These are phyloP conservation scores for Uria lomvia DNA, from an alignment of 2,113 vertebrate genomes.

Conservation along the genomic window DNA sequence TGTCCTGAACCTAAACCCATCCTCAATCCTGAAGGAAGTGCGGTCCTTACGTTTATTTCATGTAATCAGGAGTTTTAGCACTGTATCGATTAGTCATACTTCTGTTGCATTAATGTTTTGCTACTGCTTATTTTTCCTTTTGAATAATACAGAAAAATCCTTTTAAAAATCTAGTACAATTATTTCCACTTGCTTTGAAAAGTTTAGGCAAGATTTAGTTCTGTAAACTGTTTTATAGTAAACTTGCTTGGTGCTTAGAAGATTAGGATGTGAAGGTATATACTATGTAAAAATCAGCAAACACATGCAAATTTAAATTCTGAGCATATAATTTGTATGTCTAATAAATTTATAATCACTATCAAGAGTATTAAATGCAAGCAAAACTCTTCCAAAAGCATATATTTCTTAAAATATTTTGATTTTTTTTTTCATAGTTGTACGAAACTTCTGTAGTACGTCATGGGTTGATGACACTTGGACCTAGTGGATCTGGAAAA, in stretches of 20 bases:
- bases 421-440: slow-evolving; percentile 35
- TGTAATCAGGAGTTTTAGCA: neutral
- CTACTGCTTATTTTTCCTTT: neutral
- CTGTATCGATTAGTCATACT: neutral
- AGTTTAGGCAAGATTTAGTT: neutral
- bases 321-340: neutral
- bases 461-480: slow-evolving; percentile 80
- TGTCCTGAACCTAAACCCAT: neutral
- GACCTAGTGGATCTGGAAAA: slow-evolving; percentile 81
- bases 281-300: neutral
- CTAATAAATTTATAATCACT: neutral
- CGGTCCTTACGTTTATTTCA: neutral
- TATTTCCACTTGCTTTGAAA: neutral
- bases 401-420: neutral
- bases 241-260: neutral
- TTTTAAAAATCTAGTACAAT: neutral
- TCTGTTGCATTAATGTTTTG: neutral
- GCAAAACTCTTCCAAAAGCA: neutral
- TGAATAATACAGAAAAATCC: neutral
- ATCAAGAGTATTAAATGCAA: neutral
- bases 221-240: neutral
- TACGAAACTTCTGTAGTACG: slow-evolving; percentile 79
- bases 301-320: neutral
- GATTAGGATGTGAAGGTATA: neutral
- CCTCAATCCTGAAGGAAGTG: neutral